Evolutionary conservation across 2,888 invertebrate species (phyloP).

Genomic region (Melipona beecheii): DNA sequence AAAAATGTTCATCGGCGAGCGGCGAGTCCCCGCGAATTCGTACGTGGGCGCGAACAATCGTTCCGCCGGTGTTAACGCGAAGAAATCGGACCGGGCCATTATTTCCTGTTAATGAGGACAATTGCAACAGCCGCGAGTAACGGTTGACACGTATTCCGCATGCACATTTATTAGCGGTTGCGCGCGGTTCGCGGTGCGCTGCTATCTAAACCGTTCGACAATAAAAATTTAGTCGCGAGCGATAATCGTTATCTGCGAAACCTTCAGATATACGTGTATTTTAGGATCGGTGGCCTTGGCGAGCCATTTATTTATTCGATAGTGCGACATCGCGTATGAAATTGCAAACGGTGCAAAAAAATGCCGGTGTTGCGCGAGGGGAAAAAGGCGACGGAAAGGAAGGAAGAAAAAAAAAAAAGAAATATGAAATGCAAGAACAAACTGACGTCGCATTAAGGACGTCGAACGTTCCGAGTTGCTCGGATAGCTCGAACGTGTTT

Average conservation of each 20-base stretch:
- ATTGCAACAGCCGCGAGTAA: conserved; percentile 17
- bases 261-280: conserved; percentile 58
- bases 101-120: conserved; percentile 29
- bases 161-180: conserved; percentile 35
- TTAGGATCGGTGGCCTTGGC: conserved; percentile 57
- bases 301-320: conserved; percentile 15
- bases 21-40: background rate
- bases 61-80: background rate
- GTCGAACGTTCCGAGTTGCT: conserved; percentile 7
- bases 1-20: conserved; percentile 7
- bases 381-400: background rate
- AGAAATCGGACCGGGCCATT: background rate
- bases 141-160: conserved; percentile 28
- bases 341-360: background rate
- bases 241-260: conserved; percentile 71
- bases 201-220: conserved; percentile 57
- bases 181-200: conserved; percentile 13
- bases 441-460: background rate
- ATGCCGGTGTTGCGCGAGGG: background rate
- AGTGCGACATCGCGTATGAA: background rate
- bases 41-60: conserved; percentile 12
- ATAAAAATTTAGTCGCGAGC: conserved; percentile 59
- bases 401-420: too few species aligned
- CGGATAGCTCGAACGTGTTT: background rate
- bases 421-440: too few species aligned